phyloP scores from a whole-genome alignment of 2,888 invertebrate species.

The Periphyllus acericola region DNA sequence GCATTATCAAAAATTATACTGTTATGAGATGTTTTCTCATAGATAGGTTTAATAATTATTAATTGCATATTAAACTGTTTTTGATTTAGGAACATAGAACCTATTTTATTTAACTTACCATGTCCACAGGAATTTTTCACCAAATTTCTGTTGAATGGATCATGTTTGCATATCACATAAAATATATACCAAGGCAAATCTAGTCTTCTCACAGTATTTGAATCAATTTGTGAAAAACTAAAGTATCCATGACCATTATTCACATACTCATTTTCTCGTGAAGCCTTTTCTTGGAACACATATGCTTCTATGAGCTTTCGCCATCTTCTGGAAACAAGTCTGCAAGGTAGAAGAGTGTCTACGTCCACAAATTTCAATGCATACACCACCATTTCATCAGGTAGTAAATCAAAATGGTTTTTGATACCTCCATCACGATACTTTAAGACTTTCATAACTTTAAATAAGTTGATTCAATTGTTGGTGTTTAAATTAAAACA shows the following conservation, averaged over 20 bases:
- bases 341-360: slow-evolving; percentile 38
- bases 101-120: slow-evolving; percentile 48
- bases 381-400: slow-evolving; percentile 55
- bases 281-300: slow-evolving; percentile 50
- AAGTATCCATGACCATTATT: slow-evolving; percentile 28
- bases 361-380: slow-evolving; percentile 38
- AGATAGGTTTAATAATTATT: too few relatives aligned
- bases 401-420: slow-evolving; percentile 14
- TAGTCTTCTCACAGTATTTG: slow-evolving; percentile 34
- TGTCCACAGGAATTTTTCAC: slow-evolving; percentile 63
- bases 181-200: slow-evolving; percentile 60
- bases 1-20: too few relatives aligned
- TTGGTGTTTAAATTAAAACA: too few relatives aligned
- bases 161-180: slow-evolving; percentile 59
- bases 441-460: not conserved
- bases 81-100: not conserved
- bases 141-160: slow-evolving; percentile 63
- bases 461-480: not conserved
- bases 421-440: not conserved
- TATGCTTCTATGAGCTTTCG: slow-evolving; percentile 44
- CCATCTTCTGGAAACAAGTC: slow-evolving; percentile 60
- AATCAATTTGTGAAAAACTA: slow-evolving; percentile 43
- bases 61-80: too few relatives aligned
- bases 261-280: slow-evolving; percentile 48
- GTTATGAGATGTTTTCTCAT: too few relatives aligned